A percentile compares a stretch with the other conserved stretches of the same genome.
Evolutionary conservation across 2,113 vertebrate genomes (phyloP).

Genomic region (Charadrius vociferus): DNA sequence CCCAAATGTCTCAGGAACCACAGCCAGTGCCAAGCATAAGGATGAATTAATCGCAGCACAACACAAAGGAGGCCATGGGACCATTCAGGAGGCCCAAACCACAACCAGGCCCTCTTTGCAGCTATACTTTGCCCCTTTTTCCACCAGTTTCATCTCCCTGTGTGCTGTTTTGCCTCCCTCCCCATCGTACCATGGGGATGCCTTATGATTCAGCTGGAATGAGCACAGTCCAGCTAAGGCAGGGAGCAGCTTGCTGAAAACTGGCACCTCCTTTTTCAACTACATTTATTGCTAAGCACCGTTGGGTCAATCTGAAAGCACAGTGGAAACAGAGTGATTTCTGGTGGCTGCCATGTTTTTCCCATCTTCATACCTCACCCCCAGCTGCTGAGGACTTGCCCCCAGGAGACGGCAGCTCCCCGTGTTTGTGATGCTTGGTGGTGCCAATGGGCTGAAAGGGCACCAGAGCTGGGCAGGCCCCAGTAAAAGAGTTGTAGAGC

Average conservation of each 20-base stretch:
- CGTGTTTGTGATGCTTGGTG: background rate
- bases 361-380: background rate
- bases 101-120: background rate
- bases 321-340: background rate
- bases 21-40: background rate
- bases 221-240: background rate
- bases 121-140: background rate
- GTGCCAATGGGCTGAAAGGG: background rate
- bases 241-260: background rate
- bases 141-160: background rate
- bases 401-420: background rate
- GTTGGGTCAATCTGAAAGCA: background rate
- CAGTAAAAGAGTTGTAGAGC: background rate
- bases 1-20: background rate
- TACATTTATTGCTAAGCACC: background rate
- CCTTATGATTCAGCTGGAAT: background rate
- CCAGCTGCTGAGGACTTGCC: accelerated
- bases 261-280: background rate
- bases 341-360: background rate
- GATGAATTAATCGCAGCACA: background rate
- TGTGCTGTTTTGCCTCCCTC: background rate
- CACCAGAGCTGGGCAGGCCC: background rate
- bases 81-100: background rate
- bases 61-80: background rate
- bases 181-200: background rate